Evolutionary conservation across 2,797 vertebrate species (phyloP), one percentile per base, ranked within the genome.

Genomic region (Esox lucius): DNA sequence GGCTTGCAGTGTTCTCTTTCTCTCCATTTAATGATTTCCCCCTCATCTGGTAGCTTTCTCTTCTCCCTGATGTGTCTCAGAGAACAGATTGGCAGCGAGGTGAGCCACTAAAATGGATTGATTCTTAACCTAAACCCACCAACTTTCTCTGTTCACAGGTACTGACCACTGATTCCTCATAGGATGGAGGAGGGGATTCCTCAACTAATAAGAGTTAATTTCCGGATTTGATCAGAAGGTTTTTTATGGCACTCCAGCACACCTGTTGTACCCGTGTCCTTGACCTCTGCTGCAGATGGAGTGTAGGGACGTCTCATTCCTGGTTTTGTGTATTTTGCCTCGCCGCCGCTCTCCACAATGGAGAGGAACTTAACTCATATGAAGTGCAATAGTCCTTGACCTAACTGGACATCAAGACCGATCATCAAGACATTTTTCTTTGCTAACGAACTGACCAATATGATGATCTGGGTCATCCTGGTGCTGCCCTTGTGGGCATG

Each of bases 401-500:
- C 53, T 9, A 56, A 22, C n/a, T 56, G 53, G n/a, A 56, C 53
- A 22, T 4, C 56, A 1, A 69, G 61, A 15, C 80, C 65, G 84
- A 19, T 70, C 59, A 72, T 74, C 81, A 61, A 70, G 62, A 16
- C 62, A 72, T 78, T 71, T 73, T 72, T 46, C 59, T 75, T 67
- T 65, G 62, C 68, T 71, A 80, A 35, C 68, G 53, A 11, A 70
- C 70, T 64, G 42, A 83, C 62, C 82, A 86, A 78, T 86, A 90
- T 84, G 82, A 86, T 82, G 86, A 90, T 95, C 88, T 87, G 92
- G 89, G 84, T 95, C 88, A 90, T 96, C 81, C 84, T 95, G 72
- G 79, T 93, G 87, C 86, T 97, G 80, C 87, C 95, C 80, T 69
- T 95, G 71, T 93, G 93, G 91, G 93, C 92, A 87, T 92, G 91